Evolutionary conservation across 1,140 invertebrate species (phyloP).

Genomic region (Apis dorsata): DNA sequence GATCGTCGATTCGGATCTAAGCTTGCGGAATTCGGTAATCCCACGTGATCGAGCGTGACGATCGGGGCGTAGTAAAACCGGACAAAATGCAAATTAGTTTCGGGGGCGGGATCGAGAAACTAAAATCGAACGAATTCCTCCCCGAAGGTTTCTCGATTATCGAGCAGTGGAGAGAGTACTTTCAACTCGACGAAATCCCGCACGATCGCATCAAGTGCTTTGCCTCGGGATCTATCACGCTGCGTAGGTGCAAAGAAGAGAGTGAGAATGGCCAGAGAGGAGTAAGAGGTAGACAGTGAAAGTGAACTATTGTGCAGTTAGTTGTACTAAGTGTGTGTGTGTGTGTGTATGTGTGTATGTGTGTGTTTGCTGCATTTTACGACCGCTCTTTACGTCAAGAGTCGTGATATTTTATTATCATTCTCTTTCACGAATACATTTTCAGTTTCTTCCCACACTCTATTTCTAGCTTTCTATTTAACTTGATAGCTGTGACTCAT

Average conservation of each 20-base stretch:
- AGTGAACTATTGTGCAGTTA: conserved; percentile 53
- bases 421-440: background rate
- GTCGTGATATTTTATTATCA: conserved; percentile 53
- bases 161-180: conserved; percentile 6
- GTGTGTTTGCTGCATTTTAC: conserved; percentile 58
- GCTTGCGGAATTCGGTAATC: background rate
- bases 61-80: conserved; percentile 8
- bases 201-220: conserved; percentile 45
- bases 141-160: conserved; percentile 40
- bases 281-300: background rate
- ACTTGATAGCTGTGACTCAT: conserved; percentile 6
- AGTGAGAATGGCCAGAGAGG: background rate
- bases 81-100: conserved; percentile 37
- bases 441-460: background rate
- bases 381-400: conserved; percentile 52
- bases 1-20: background rate
- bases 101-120: background rate
- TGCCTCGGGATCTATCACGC: conserved; percentile 41
- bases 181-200: conserved; percentile 58
- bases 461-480: background rate
- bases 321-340: background rate
- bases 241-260: background rate
- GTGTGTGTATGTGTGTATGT: background rate
- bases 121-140: conserved; percentile 19
- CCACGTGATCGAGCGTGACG: background rate